These are phyloP conservation scores for Galeopterus variegatus DNA, from an alignment of 2,113 vertebrate genomes.

Conservation along the genomic window DNA sequence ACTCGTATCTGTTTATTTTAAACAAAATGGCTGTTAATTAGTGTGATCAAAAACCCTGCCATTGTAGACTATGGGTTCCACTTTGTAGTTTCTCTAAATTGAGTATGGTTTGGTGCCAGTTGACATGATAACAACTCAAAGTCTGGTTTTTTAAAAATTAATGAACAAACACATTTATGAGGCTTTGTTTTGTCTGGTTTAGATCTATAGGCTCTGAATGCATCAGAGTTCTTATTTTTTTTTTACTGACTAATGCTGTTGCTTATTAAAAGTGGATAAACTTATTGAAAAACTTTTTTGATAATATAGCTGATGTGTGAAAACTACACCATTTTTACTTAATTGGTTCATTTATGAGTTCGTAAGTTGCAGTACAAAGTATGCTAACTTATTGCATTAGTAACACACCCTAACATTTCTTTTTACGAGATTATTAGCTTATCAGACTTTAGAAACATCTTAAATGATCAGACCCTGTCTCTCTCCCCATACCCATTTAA, in stretches of 20 bases:
- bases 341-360: slow-evolving; percentile 77
- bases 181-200: slow-evolving; percentile 91
- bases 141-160: slow-evolving; percentile 92
- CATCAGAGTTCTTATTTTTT: slow-evolving; percentile 90
- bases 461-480: not conserved
- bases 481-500: not conserved
- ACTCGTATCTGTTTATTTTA: slow-evolving; percentile 99
- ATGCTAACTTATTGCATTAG: not conserved
- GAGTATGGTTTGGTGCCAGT: slow-evolving; percentile 95
- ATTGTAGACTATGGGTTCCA: slow-evolving; percentile 94
- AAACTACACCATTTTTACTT: slow-evolving; percentile 66
- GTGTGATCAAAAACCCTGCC: slow-evolving; percentile 97
- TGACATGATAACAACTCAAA: slow-evolving; percentile 96
- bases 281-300: slow-evolving; percentile 87
- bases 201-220: slow-evolving; percentile 90
- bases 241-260: slow-evolving; percentile 88
- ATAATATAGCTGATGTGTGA: slow-evolving; percentile 84
- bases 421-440: slow-evolving; percentile 11
- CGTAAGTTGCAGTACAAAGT: not conserved
- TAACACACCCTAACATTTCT: slow-evolving; percentile 3
- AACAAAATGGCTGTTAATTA: slow-evolving; percentile 99
- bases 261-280: slow-evolving; percentile 90
- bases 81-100: slow-evolving; percentile 97
- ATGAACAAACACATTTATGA: slow-evolving; percentile 95
- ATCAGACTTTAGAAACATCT: slow-evolving; percentile 29